These are phyloP conservation scores for Channa striata DNA, from an alignment of 2,797 vertebrate species.

Conservation along the genomic window DNA sequence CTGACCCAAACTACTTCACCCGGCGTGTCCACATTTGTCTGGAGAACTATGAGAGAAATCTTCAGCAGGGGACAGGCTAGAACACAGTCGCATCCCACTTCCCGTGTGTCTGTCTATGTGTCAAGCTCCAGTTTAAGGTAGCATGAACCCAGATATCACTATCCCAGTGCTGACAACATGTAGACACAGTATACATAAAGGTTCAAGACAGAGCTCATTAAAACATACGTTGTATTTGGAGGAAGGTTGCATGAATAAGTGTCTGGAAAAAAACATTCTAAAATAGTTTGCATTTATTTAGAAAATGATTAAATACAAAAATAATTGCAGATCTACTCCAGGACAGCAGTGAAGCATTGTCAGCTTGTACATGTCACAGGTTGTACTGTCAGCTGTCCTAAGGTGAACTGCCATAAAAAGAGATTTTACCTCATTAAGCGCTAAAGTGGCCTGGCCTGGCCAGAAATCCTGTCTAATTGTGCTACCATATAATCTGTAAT, in stretches of 20 bases:
- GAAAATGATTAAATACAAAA: too few relatives aligned
- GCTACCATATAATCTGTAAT: too few relatives aligned
- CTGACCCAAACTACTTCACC: constrained; percentile 88
- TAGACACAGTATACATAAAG: not conserved
- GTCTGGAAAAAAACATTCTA: not conserved
- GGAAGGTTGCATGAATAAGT: constrained; percentile 4
- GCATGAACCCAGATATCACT: not conserved
- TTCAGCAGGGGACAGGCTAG: constrained; percentile 75
- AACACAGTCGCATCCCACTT: not conserved
- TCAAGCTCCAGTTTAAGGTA: not conserved
- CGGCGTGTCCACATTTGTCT: constrained; percentile 83
- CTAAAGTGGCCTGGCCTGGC: not conserved
- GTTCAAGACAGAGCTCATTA: not conserved
- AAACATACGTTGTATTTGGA: not conserved
- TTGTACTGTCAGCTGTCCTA: not conserved
- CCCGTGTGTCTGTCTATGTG: not conserved
- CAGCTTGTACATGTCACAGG: too few relatives aligned
- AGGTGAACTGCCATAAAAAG: not conserved
- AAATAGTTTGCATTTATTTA: not conserved
- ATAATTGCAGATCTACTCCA: not conserved
- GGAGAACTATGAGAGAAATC: constrained; percentile 88
- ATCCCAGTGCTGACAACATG: too few relatives aligned
- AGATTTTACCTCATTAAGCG: constrained; percentile 16
- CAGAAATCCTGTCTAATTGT: constrained; percentile 14
- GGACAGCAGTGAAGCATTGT: not conserved